Evolutionary conservation across 2,113 vertebrate genomes (phyloP), one percentile per base, ranked within the genome.

Genomic region (Phalacrocorax pelagicus): DNA sequence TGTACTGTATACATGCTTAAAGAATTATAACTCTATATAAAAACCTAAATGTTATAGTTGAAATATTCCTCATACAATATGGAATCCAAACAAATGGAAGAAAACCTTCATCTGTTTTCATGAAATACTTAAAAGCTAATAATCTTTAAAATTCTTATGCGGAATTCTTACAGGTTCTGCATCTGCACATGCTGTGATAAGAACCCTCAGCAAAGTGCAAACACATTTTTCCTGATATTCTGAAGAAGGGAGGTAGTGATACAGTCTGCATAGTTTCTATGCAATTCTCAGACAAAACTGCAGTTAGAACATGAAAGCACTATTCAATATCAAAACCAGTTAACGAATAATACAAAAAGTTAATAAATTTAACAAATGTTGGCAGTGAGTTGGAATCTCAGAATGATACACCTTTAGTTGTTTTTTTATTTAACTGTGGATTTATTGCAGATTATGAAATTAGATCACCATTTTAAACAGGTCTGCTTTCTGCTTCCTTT

Each of bases 221-320:
- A 59, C 20, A n/a, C 12, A 12, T 81, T 73, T 67, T 55, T 15
- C 17, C 30, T 78, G 17, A 6, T 15, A 38, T 23, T 81, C 34
- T 44, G 75, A 73, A 86, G 75, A 55, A 34, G 21, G 47, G 61
- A 42, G 24, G 18, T 47, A 47, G n/a, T 12, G n/a, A 32, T 69
- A 38, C 5, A n/a, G 49, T 38, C 24, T 54, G 8, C 2, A 2
- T 1, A 23, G 12, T 67, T 84, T 70, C 47, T 49, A 0, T 38
- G 42, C 27, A 52, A 17, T 86, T 86, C 46, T 86, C 49, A 54
- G 65, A 51, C 30, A 81, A 18, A 89, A 58, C 34, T 78, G 15
- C 52, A 85, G 36, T 22, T 62, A 34, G 63, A 57, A 47, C 26
- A 36, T 42, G 47, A 85, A 77, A 62, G 34, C 46, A 61, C 47